Evolutionary conservation across 2,888 invertebrate species (phyloP).

Genomic region (Periphyllus acericola): DNA sequence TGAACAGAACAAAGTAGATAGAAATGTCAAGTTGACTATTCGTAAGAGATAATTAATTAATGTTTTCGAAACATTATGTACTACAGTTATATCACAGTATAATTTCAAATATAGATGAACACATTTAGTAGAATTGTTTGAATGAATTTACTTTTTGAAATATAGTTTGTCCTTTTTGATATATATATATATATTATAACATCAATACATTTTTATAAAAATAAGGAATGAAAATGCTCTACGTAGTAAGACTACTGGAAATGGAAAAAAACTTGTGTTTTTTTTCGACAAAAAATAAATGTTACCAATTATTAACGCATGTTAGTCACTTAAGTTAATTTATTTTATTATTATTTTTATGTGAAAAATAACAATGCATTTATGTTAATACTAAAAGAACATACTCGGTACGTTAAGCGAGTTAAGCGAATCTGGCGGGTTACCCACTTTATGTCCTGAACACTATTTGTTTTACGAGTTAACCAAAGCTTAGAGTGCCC

Average conservation of each 20-base stretch:
- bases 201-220: not conserved
- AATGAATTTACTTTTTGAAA: too few species aligned
- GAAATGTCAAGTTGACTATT: too few species aligned
- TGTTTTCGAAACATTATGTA: too few species aligned
- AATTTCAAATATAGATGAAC: too few species aligned
- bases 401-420: not conserved
- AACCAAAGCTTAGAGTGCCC: conserved; percentile 12
- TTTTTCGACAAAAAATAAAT: not conserved
- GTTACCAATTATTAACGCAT: not conserved
- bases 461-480: conserved; percentile 21
- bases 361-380: not conserved
- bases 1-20: too few species aligned
- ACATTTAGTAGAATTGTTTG: too few species aligned
- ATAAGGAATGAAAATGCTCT: not conserved
- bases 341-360: conserved; percentile 2
- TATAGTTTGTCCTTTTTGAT: too few species aligned
- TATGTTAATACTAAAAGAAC: conserved; percentile 9
- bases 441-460: not conserved
- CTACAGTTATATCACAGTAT: too few species aligned
- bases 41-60: too few species aligned
- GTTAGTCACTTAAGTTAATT: not conserved
- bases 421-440: conserved; percentile 5
- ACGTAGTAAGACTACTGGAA: not conserved
- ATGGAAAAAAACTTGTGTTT: not conserved
- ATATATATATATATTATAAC: too few species aligned